Percentiles rank a stretch among this genome's conserved stretches.
Evolutionary conservation across 1,140 invertebrate genomes (phyloP).

Genomic region (Mactra quadrangularis): DNA sequence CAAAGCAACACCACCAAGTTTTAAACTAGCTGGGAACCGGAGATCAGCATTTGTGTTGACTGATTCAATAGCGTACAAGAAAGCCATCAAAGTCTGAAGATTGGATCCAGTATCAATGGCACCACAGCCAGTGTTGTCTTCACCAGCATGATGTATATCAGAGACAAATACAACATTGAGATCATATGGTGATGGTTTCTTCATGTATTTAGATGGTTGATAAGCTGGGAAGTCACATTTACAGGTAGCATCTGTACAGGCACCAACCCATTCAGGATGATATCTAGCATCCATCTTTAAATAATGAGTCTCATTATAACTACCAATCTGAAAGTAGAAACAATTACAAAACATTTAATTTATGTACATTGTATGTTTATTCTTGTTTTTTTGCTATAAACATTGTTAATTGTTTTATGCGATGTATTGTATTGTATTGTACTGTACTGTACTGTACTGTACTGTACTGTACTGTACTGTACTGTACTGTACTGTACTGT

Average conservation of each 20-base stretch:
- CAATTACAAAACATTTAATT: not conserved
- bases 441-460: conserved; percentile 59
- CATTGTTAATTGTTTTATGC: too few species aligned
- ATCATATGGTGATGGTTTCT: conserved; percentile 68
- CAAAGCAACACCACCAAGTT: conserved; percentile 77
- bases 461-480: conserved; percentile 61
- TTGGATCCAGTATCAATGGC: conserved; percentile 70
- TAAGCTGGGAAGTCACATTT: conserved; percentile 70
- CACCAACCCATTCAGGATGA: conserved; percentile 65
- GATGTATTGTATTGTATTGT: conserved; percentile 49
- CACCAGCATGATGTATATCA: conserved; percentile 74
- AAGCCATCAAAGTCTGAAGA: conserved; percentile 80
- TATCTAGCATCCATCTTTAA: conserved; percentile 79
- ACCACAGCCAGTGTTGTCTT: conserved; percentile 72
- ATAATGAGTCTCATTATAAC: conserved; percentile 80
- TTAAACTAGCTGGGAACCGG: conserved; percentile 69
- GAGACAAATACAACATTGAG: conserved; percentile 78
- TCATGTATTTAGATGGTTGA: conserved; percentile 78
- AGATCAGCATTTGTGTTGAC: conserved; percentile 72
- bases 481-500: conserved; percentile 53
- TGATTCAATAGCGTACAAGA: conserved; percentile 79
- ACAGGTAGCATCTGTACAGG: conserved; percentile 68
- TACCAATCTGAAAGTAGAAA: conserved; percentile 81
- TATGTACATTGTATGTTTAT: not conserved
- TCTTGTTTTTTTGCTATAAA: too few species aligned